phyloP scores from a whole-genome alignment of 1,140 invertebrate genomes.

The Zaprionus gabonicus region DNA sequence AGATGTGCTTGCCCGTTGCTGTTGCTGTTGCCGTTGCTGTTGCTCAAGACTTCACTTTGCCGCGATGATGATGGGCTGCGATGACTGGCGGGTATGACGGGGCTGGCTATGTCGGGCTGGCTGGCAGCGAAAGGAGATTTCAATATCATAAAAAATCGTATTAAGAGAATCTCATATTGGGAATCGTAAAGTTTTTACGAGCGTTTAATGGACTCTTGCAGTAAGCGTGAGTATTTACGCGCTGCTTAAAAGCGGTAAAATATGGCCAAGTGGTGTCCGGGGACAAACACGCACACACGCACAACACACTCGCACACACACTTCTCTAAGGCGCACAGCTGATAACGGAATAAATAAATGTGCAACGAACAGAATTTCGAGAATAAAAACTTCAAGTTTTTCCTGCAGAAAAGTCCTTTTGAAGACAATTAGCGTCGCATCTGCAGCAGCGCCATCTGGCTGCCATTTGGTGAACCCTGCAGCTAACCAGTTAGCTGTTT shows the following conservation, averaged over 20 bases:
- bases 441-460: slow-evolving; percentile 56
- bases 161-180: slow-evolving; percentile 83
- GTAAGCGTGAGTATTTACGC: slow-evolving; percentile 84
- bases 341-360: slow-evolving; percentile 7
- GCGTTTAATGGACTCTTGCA: slow-evolving; percentile 83
- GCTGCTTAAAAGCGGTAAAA: slow-evolving; percentile 82
- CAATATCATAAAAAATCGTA: slow-evolving; percentile 84
- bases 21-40: no score
- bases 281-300: slow-evolving; percentile 46
- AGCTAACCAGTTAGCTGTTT: slow-evolving; percentile 24
- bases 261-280: slow-evolving; percentile 76
- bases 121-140: slow-evolving; percentile 74
- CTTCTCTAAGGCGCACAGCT: slow-evolving; percentile 28
- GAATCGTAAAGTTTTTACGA: slow-evolving; percentile 84
- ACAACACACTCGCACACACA: slow-evolving; percentile 17
- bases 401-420: not conserved
- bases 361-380: slow-evolving; percentile 21
- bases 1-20: slow-evolving; percentile 56
- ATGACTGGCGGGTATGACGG: slow-evolving; percentile 8
- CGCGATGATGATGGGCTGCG: slow-evolving; percentile 63
- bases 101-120: not conserved
- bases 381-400: slow-evolving; percentile 32
- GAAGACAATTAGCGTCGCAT: slow-evolving; percentile 42
- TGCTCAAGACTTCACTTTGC: slow-evolving; percentile 31
- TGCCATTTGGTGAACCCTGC: slow-evolving; percentile 8